Evolutionary conservation across 2,113 vertebrate genomes (phyloP).

Genomic region (Cyrtonyx montezumae): DNA sequence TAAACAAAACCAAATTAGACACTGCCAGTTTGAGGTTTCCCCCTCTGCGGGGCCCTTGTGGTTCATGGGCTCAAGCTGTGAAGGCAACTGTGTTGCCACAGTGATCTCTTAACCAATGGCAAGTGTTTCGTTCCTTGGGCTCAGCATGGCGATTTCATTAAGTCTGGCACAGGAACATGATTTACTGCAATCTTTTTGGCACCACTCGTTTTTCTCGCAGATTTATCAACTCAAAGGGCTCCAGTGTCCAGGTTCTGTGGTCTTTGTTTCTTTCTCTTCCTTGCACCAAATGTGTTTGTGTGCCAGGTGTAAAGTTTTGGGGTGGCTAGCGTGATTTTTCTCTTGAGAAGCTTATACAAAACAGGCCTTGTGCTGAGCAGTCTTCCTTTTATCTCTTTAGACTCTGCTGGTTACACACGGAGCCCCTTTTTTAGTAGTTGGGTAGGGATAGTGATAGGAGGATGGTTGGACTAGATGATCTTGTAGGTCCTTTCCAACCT

Average conservation of each 20-base stretch:
- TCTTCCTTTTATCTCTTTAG: slow-evolving; percentile 63
- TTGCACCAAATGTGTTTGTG: background rate
- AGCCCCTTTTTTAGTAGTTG: too few relatives aligned
- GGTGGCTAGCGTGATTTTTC: background rate
- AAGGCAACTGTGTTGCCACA: slow-evolving; percentile 52
- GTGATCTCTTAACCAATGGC: slow-evolving; percentile 20
- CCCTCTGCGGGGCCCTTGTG: slow-evolving; percentile 53
- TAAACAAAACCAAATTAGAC: slow-evolving; percentile 68
- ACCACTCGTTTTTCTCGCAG: background rate
- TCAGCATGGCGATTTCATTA: background rate
- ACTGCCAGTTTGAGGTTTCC: slow-evolving; percentile 66
- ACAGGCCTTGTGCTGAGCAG: slow-evolving; percentile 25
- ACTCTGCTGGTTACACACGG: background rate
- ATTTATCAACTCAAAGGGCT: background rate
- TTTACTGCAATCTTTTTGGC: background rate
- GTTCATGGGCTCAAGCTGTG: slow-evolving; percentile 58
- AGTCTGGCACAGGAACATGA: background rate
- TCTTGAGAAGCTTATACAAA: background rate
- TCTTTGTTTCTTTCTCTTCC: background rate
- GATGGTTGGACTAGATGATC: too few relatives aligned
- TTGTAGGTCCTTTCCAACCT: too few relatives aligned
- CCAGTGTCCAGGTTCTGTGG: background rate
- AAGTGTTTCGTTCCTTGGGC: background rate
- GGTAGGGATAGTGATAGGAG: too few relatives aligned
- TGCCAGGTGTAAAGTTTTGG: slow-evolving; percentile 18